Base-by-base conservation (phyloP, 2,888 invertebrate species). In the Tethea ocularis region DNA sequence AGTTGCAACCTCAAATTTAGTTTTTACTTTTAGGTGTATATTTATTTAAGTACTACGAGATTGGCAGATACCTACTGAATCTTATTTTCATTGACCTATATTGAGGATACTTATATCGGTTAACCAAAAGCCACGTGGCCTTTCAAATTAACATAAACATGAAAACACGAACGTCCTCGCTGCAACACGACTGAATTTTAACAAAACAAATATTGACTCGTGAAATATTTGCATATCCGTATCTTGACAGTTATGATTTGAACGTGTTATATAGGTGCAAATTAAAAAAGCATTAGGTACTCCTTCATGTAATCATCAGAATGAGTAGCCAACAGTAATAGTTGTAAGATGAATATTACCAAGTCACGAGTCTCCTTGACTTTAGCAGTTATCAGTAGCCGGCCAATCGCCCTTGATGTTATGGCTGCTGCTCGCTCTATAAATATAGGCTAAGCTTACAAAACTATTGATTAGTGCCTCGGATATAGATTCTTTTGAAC, bases 391-490 rank as follows among this genome's bases (percentile, higher is more conserved):
- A 59, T 61, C 65, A 68, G 70, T 59, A 63, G 68, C 65, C 60
- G 61, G 63, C 62, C 61, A 61, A 64, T 69, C 73, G 79, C 78
- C 83, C 80, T 82, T 82, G 78, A 64, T 71, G 63, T 24, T 61
- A 54, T 62, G 62, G 33, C 61, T 29, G 59, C 65, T 61, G 64
- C 59, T 63, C 60, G 61, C 54, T 64, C 75, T 78, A 80, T 79
- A 79, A 78, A 77, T 75, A 74, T 67, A 63, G 65, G 65, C 64
- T 60, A 22, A 10, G 60, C 68, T 54, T 65, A 65, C 64, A 74
- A 78, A 77, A 77, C 76, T 83, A 86, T 87, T 76, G 85, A 87
- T 86, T 83, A 68, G 71, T 64, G 64, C 61, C 75, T 71, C 74
- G 65, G 67, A 76, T 74, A 77, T 82, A 83, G 75, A 72, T 66